Conservation (phyloP, 1,140 invertebrate species). For the Drosophila subpulchrella region DNA sequence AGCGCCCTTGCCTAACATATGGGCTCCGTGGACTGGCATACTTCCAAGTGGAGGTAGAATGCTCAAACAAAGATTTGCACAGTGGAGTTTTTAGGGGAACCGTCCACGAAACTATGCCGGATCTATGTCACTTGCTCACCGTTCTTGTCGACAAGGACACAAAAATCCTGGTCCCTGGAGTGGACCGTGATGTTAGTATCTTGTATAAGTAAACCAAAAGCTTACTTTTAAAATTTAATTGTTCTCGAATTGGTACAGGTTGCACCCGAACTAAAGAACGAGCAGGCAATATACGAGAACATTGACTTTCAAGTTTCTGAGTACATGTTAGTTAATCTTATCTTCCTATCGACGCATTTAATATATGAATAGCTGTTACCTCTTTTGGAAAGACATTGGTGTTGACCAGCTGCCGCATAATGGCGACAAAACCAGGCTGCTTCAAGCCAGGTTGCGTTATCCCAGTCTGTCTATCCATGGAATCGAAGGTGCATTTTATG, state of each 20-base stretch:
- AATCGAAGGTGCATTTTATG: conserved; percentile 94
- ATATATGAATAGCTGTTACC: conserved; percentile 37
- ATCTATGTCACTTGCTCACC: conserved; percentile 93
- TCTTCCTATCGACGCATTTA: conserved; percentile 38
- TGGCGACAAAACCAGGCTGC: conserved; percentile 90
- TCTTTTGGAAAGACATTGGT: conserved; percentile 88
- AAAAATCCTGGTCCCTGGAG: conserved; percentile 92
- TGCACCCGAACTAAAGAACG: conserved; percentile 88
- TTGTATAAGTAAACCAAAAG: neutral
- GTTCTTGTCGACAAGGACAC: conserved; percentile 93
- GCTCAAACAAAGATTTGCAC: conserved; percentile 96
- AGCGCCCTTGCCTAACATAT: conserved; percentile 98
- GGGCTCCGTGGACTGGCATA: conserved; percentile 97
- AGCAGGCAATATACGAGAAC: conserved; percentile 91
- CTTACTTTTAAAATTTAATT: conserved; percentile 15
- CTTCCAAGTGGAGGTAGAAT: conserved; percentile 95
- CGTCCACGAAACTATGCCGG: conserved; percentile 95
- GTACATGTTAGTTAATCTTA: conserved; percentile 87
- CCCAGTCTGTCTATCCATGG: conserved; percentile 96
- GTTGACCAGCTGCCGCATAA: conserved; percentile 89
- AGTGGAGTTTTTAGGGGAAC: conserved; percentile 97
- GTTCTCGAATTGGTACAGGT: conserved; percentile 43
- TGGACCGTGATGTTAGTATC: conserved; percentile 89
- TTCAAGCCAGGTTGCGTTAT: conserved; percentile 96
- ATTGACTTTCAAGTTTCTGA: conserved; percentile 96